Evolutionary conservation across 2,113 vertebrate genomes (phyloP).

Genomic region (Gambusia holbrooki): DNA sequence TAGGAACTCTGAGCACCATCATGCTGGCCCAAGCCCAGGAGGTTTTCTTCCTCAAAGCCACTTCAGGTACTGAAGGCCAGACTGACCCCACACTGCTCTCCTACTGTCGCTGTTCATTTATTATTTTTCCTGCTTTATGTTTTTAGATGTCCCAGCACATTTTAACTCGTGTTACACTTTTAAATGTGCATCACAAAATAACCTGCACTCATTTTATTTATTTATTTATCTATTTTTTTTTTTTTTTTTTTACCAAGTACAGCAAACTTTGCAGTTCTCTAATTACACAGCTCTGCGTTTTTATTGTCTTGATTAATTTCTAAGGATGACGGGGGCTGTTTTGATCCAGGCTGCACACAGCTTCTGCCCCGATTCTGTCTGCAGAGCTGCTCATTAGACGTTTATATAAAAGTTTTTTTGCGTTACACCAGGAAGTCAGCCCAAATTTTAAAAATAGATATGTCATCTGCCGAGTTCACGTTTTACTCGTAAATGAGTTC

Average conservation of each 20-base stretch:
- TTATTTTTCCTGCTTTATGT: not conserved
- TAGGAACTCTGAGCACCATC: conserved; percentile 92
- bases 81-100: not conserved
- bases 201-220: not conserved
- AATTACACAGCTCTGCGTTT: conserved; percentile 23
- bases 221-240: too few species aligned
- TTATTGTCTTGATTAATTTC: conserved; percentile 29
- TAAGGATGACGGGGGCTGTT: conserved; percentile 8
- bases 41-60: conserved; percentile 97
- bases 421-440: conserved; percentile 22
- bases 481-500: conserved; percentile 20
- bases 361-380: conserved; percentile 55
- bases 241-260: not conserved
- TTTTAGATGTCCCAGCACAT: conserved; percentile 1
- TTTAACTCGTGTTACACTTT: not conserved
- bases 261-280: conserved; percentile 13
- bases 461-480: conserved; percentile 23
- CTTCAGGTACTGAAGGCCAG: conserved; percentile 84
- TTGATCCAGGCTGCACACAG: conserved; percentile 13
- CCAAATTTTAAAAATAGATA: not conserved
- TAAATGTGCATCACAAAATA: not conserved
- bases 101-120: not conserved
- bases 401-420: conserved; percentile 25
- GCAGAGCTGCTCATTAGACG: conserved; percentile 27
- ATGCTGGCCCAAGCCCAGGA: conserved; percentile 99